Percentiles rank a stretch among this genome's conserved stretches.
These are phyloP conservation scores for Aulostomus chinensis DNA, from an alignment of 2,797 vertebrate species.

Conservation along the genomic window DNA sequence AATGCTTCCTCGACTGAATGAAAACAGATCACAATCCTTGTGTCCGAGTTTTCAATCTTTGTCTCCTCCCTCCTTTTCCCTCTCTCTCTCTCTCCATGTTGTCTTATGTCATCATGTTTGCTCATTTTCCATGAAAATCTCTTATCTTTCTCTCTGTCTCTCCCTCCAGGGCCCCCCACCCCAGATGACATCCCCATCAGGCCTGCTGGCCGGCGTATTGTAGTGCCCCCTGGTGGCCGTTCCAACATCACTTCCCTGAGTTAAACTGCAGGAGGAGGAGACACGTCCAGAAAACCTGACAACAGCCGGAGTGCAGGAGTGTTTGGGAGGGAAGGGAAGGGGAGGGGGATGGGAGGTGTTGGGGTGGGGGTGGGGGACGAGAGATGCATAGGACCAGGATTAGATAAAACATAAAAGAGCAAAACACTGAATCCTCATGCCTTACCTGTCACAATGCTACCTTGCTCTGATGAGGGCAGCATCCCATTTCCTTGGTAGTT, in stretches of 20 bases:
- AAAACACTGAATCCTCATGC: slow-evolving; percentile 95
- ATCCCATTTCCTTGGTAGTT: slow-evolving; percentile 76
- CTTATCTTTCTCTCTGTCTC: slow-evolving; percentile 3
- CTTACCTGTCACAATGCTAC: slow-evolving; percentile 94
- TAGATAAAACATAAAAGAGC: slow-evolving; percentile 73
- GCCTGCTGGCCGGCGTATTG: slow-evolving; percentile 92
- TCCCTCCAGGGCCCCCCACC: slow-evolving; percentile 66
- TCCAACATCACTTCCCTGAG: slow-evolving; percentile 98
- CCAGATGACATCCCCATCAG: slow-evolving; percentile 84
- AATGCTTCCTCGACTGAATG: too few species aligned
- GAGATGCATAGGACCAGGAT: slow-evolving; percentile 73
- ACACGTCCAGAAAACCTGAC: slow-evolving; percentile 18
- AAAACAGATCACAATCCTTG: too few species aligned
- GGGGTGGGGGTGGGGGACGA: slow-evolving; percentile 7
- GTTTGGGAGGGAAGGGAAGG: slow-evolving; percentile 5
- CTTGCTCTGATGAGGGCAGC: slow-evolving; percentile 86
- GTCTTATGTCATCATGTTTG: not conserved
- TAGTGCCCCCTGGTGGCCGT: slow-evolving; percentile 94
- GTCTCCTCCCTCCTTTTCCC: too few species aligned
- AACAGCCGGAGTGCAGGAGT: slow-evolving; percentile 62
- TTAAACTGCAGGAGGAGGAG: slow-evolving; percentile 72
- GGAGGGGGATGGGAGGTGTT: not conserved
- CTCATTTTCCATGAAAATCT: too few species aligned
- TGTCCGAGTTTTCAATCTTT: too few species aligned
- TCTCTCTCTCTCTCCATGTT: not conserved